Conservation (phyloP, 2,113 vertebrate genomes). For the Phyllostomus hastatus region DNA sequence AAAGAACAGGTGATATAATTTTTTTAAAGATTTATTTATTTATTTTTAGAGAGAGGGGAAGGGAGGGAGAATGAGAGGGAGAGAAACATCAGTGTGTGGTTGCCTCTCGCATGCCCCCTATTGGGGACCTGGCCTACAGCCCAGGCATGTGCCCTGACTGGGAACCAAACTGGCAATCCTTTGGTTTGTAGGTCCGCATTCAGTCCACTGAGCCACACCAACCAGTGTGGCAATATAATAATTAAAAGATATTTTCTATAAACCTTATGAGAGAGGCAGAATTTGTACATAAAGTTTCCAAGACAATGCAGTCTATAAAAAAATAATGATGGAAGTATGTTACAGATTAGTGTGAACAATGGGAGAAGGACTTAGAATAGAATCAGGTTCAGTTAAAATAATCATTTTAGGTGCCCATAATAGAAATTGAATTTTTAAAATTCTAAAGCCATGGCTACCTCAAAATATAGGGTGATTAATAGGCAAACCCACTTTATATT, state of each 20-base stretch:
- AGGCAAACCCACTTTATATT: background rate
- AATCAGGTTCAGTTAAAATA: background rate
- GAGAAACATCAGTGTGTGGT: no score
- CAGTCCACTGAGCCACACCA: no score
- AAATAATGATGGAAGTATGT: background rate
- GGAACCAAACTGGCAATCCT: no score
- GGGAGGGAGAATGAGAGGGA: no score
- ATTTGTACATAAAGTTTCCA: background rate
- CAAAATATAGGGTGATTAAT: background rate
- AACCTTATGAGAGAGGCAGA: background rate
- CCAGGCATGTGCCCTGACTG: no score
- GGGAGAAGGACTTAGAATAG: background rate
- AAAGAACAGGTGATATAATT: background rate
- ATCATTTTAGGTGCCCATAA: background rate
- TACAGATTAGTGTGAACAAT: background rate
- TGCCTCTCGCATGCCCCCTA: no score
- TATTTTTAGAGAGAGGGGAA: no score
- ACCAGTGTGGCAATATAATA: background rate
- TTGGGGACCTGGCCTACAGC: no score
- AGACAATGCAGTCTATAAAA: background rate
- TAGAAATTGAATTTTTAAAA: background rate
- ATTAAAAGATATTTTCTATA: background rate
- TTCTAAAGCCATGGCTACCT: background rate
- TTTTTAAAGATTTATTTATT: no score
- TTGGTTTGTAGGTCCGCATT: no score